Evolutionary conservation across 2,113 vertebrate genomes (phyloP), one percentile per base, ranked within the genome.

Genomic region (Plotosus lineatus): DNA sequence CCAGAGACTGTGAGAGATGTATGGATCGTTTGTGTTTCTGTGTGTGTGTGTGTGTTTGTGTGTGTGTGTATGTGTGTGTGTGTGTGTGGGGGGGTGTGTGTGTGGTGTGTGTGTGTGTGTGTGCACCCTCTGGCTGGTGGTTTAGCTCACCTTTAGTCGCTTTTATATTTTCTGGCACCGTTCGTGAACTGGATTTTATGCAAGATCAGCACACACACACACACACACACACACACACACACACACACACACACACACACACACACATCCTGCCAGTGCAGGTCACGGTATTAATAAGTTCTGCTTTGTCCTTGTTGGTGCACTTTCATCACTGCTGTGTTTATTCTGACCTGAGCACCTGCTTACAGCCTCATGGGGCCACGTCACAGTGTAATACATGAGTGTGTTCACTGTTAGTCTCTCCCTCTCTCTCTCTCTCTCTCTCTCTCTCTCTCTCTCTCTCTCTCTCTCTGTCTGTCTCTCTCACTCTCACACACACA

Each of bases 331-430:
- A 80, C 82, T 66, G 60, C 86, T 53, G 50, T 85, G 81, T 87
- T 89, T 86, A 75, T 85, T 85, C 89, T 81, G 77, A 68, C 72
- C 81, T 79, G 61, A 65, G 86, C 89, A 89, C 89, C 90, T 90
- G 89, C 31, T 79, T 85, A 74, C 9, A 6, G 14, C 77, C 73
- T 76, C 65, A 66, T 82, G 85, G 69, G 77, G 60, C 53, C 71
- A 42, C 69, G 33, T 2, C 4, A 77, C 80, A 50, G 65, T 87
- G 86, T 90, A 92, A 92, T 91, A 85, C 90, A 89, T 88, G 86
- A 84, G 82, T 80, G 86, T 68, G 88, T 78, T 92, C 90, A 91
- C 88, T n/a, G n/a, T n/a, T n/a, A n/a, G n/a, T n/a, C n/a, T n/a
- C n/a, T n/a, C n/a, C n/a, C 88, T 87, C 89, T 86, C 89, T 79